These are phyloP conservation scores for Glossophaga mutica DNA, from an alignment of 2,797 vertebrate genomes.

Conservation along the genomic window DNA sequence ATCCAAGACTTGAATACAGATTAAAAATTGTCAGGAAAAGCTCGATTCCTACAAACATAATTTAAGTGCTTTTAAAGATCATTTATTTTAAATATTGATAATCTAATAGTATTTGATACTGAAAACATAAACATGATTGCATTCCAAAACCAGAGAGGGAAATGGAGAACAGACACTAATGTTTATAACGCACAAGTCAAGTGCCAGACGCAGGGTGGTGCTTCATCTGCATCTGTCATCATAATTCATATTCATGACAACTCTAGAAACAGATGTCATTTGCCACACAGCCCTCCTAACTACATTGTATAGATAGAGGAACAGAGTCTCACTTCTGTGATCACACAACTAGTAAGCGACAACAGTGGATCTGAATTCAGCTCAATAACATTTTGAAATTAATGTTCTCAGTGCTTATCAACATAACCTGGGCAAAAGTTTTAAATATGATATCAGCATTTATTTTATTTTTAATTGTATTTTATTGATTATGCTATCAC, in stretches of 20 bases:
- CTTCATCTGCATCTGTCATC: no score
- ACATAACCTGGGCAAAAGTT: not conserved
- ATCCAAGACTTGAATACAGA: not conserved
- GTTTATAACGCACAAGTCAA: not conserved
- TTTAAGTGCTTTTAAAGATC: not conserved
- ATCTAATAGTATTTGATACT: not conserved
- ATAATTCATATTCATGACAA: not conserved
- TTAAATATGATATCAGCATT: not conserved
- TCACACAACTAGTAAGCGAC: not conserved
- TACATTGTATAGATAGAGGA: not conserved
- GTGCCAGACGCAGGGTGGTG: not conserved
- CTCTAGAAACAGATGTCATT: not conserved
- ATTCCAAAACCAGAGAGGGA: not conserved
- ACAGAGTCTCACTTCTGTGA: not conserved
- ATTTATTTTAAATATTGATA: not conserved
- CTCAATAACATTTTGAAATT: not conserved
- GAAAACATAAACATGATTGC: not conserved
- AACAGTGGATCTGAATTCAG: not conserved
- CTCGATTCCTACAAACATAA: not conserved
- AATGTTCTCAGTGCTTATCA: not conserved
- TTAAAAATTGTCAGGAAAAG: not conserved
- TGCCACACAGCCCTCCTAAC: not conserved
- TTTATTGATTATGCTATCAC: not conserved
- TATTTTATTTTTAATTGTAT: not conserved
- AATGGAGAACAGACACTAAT: not conserved